Evolutionary conservation across 2,113 vertebrate species (phyloP).

Genomic region (Panurus biarmicus): DNA sequence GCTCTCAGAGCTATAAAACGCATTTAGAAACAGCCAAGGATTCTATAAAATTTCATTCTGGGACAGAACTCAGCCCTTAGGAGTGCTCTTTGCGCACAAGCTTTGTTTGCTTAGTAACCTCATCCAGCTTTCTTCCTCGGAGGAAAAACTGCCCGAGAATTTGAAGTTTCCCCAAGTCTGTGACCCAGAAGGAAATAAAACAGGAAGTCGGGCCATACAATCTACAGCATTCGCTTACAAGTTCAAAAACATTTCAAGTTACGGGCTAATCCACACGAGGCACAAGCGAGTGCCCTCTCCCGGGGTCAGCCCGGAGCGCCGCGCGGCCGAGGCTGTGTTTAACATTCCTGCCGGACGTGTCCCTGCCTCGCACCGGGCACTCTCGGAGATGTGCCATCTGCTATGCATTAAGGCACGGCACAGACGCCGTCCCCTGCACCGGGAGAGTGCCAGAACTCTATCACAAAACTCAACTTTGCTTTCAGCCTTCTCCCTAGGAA

Average conservation of each 20-base stretch:
- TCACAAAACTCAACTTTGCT: background rate
- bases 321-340: fast-evolving
- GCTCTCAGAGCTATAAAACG: constrained; percentile 9
- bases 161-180: background rate
- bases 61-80: constrained; percentile 18
- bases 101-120: background rate
- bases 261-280: background rate
- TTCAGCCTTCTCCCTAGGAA: background rate
- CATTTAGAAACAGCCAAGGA: constrained; percentile 33
- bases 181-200: background rate
- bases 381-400: background rate
- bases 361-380: background rate
- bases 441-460: background rate
- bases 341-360: background rate
- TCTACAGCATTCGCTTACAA: background rate
- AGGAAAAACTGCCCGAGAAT: background rate
- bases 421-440: background rate
- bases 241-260: background rate
- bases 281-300: background rate
- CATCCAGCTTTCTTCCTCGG: background rate
- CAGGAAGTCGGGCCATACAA: background rate
- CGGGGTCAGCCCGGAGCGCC: background rate
- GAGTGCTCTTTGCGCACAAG: background rate
- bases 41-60: constrained; percentile 29
- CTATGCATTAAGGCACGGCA: background rate